Conservation (phyloP, 2,797 vertebrate species). For the Rhyacichthys aspro region DNA sequence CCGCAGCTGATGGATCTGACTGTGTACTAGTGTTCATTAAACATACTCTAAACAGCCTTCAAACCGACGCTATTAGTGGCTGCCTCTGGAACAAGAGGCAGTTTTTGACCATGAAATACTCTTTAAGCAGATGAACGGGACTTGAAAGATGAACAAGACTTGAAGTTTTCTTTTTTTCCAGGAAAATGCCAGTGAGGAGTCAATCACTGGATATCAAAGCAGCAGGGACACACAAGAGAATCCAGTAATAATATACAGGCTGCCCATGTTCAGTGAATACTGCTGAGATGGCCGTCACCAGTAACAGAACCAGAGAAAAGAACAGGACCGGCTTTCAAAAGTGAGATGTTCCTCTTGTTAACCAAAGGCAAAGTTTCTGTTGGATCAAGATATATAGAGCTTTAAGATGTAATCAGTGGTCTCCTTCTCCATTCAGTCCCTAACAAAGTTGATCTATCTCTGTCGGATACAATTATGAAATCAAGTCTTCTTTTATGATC, state of each 20-base stretch:
- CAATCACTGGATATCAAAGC: conserved; percentile 75
- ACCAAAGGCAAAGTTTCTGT: conserved; percentile 47
- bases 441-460: too few relatives aligned
- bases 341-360: conserved; percentile 53
- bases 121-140: conserved; percentile 64
- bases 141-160: conserved; percentile 70
- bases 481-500: too few relatives aligned
- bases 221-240: conserved; percentile 36
- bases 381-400: conserved; percentile 22
- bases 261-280: conserved; percentile 35
- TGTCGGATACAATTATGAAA: too few relatives aligned
- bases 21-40: conserved; percentile 77
- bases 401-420: too few relatives aligned
- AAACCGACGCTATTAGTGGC: conserved; percentile 72
- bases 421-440: too few relatives aligned
- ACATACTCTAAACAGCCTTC: conserved; percentile 78
- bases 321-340: conserved; percentile 38
- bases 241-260: conserved; percentile 32
- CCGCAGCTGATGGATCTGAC: conserved; percentile 71
- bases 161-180: conserved; percentile 61
- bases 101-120: conserved; percentile 76
- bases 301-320: conserved; percentile 40
- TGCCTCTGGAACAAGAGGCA: conserved; percentile 67
- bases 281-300: conserved; percentile 43
- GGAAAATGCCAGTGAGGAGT: conserved; percentile 71